These are phyloP conservation scores for Agelastica alni DNA, from an alignment of 2,888 invertebrate species.

Conservation along the genomic window DNA sequence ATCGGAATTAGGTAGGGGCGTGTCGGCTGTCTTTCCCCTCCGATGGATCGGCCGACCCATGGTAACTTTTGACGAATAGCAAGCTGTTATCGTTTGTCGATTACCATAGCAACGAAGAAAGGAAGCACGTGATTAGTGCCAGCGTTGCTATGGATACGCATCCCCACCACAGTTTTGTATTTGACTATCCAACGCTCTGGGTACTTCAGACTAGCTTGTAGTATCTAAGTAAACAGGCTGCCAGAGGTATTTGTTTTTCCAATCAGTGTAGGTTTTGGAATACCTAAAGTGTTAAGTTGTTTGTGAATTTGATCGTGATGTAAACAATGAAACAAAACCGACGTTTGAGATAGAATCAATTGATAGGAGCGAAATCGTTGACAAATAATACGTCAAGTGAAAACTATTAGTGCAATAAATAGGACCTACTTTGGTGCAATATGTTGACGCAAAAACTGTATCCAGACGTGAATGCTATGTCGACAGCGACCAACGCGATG, in stretches of 20 bases:
- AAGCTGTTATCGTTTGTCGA: constrained; percentile 35
- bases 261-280: constrained; percentile 61
- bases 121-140: constrained; percentile 40
- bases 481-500: constrained; percentile 69
- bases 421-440: constrained; percentile 34
- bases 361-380: constrained; percentile 32
- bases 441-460: constrained; percentile 74
- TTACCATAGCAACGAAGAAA: constrained; percentile 45
- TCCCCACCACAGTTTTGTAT: constrained; percentile 53
- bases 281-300: constrained; percentile 60
- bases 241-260: constrained; percentile 63
- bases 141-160: constrained; percentile 48
- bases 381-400: constrained; percentile 20
- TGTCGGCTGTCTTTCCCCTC: constrained; percentile 19
- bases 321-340: constrained; percentile 60
- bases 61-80: constrained; percentile 39
- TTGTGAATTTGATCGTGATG: constrained; percentile 59
- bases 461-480: constrained; percentile 72
- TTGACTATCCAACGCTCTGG: constrained; percentile 59
- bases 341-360: constrained; percentile 56
- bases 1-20: constrained; percentile 20
- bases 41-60: constrained; percentile 33
- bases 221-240: constrained; percentile 60
- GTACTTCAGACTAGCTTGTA: constrained; percentile 59
- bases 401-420: constrained; percentile 36